Evolutionary conservation across 2,888 invertebrate species (phyloP), one percentile per base, ranked within the genome.

Genomic region (Thera obeliscata): DNA sequence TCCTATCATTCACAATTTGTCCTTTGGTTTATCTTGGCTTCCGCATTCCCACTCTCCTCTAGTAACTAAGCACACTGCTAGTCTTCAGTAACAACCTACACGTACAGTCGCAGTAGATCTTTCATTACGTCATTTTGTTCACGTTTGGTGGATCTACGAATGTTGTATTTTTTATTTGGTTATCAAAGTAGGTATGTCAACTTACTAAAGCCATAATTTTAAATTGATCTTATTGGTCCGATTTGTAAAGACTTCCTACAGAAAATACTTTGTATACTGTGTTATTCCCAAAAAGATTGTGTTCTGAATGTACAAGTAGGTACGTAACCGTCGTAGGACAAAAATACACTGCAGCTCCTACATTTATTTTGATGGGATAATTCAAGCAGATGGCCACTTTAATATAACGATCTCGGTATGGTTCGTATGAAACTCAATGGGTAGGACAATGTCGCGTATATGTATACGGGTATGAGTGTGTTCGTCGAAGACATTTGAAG

Each of bases 281-380:
- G 22, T 12, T 12, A 12, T 49, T 12, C 49, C 0, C 3, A 41
- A 41, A 41, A 41, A 5, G 41, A 41, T 2, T 9, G 9, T 9
- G 9, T 2, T 8, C 9, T 9, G 43, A 46, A 46, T 33, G 52
- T 9, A 52, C 22, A 8, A 50, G 12, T 38, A n/a, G n/a, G n/a
- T 7, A 56, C 36, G 2, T 56, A 48, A 6, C 48, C 11, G 1
- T 52, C 41, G 4, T 50, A 57, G 12, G n/a, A 64, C 64, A 0
- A 64, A 68, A 68, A 68, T 64, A 68, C 11, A 61, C 57, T 58
- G 52, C 46, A 41, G 12, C 57, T 55, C 41, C 43, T 56, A 52
- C 56, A 49, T 63, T 12, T 62, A 56, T 61, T 67, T 58, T 61
- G 55, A 64, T 57, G 66, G 66, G 66, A 60, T 69, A 66, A 69